Percentiles rank a stretch among this genome's conserved stretches.
phyloP scores from a whole-genome alignment of 1,140 invertebrate species.

The Magallana angulata region DNA sequence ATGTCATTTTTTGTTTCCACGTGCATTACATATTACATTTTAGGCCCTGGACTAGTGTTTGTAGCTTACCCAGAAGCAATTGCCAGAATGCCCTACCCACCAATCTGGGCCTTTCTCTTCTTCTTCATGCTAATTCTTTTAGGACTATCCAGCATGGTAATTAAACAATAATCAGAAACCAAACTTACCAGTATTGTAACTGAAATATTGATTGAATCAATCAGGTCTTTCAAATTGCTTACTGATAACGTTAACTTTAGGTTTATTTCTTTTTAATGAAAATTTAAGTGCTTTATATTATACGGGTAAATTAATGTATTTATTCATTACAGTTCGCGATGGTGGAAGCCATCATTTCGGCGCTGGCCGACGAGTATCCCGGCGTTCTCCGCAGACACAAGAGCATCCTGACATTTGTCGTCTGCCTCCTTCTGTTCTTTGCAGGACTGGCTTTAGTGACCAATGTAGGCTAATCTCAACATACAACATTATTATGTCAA shows the following conservation, averaged over 20 bases:
- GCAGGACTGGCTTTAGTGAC: conserved; percentile 86
- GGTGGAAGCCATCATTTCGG: conserved; percentile 87
- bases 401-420: conserved; percentile 63
- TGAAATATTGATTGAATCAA: no score
- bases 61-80: conserved; percentile 98
- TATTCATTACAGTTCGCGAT: conserved; percentile 86
- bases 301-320: no score
- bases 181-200: no score
- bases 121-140: conserved; percentile 97
- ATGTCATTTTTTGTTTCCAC: no score
- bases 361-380: conserved; percentile 83
- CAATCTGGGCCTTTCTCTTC: conserved; percentile 97
- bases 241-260: no score
- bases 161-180: background rate
- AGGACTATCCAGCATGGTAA: conserved; percentile 93
- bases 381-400: conserved; percentile 59
- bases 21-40: background rate
- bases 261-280: no score
- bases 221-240: no score
- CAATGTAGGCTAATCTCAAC: conserved; percentile 79
- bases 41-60: conserved; percentile 94
- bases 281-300: no score
- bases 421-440: conserved; percentile 83
- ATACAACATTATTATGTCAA: background rate
- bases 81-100: conserved; percentile 93